Evolutionary conservation across 2,797 vertebrate genomes (phyloP).

Genomic region (Sandelia bainsii): DNA sequence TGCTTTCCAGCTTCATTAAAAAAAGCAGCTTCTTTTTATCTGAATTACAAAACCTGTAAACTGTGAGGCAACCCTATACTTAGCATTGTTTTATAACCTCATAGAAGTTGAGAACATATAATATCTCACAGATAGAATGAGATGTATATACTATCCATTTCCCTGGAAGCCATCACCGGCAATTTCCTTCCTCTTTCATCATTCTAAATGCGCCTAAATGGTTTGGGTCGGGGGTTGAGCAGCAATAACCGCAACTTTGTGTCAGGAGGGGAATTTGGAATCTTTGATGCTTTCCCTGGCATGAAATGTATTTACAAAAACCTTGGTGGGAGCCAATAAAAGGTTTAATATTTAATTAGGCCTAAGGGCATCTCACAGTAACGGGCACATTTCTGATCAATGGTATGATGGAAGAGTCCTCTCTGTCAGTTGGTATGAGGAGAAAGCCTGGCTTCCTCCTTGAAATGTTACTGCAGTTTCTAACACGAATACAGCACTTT

Average conservation of each 20-base stretch:
- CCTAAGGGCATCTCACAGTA: conserved; percentile 77
- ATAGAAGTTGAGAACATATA: conserved; percentile 49
- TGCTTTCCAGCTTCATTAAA: conserved; percentile 46
- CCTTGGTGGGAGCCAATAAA: conserved; percentile 79
- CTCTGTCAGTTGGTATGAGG: conserved; percentile 50
- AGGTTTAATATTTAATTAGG: conserved; percentile 86
- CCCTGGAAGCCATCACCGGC: conserved; percentile 74
- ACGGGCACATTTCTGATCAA: conserved; percentile 74
- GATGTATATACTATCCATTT: conserved; percentile 69
- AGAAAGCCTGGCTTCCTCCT: conserved; percentile 59
- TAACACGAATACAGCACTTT: conserved; percentile 48
- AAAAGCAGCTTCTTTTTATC: conserved; percentile 47
- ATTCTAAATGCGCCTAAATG: conserved; percentile 83
- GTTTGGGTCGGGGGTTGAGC: conserved; percentile 65
- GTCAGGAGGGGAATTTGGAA: conserved; percentile 74
- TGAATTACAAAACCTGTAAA: conserved; percentile 62
- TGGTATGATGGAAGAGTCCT: conserved; percentile 63
- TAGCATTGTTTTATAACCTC: conserved; percentile 60
- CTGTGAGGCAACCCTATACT: conserved; percentile 25
- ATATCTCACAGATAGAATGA: conserved; percentile 68
- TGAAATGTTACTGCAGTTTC: conserved; percentile 57
- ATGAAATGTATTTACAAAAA: conserved; percentile 85
- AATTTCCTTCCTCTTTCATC: conserved; percentile 85
- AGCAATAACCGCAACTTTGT: conserved; percentile 79
- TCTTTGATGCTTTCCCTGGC: conserved; percentile 79